Base-by-base conservation (phyloP, 2,888 invertebrate genomes). In the Geophilus truncorum region DNA sequence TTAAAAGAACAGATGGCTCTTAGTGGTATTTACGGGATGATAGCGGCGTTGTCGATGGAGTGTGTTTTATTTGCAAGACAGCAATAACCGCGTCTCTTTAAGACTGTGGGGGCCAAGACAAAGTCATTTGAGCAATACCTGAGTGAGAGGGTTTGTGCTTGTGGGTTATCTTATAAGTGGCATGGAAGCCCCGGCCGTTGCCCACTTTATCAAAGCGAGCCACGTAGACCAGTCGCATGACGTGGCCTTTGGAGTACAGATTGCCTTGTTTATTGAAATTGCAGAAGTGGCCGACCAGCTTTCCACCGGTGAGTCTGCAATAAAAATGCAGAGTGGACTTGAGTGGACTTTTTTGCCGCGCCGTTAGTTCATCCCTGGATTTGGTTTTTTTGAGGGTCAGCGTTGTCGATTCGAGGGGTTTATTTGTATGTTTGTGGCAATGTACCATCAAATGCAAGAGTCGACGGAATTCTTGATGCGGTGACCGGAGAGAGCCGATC, bases 131-230 rank as follows among this genome's bases (percentile, higher is more conserved):
- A 57, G 18, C 57, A 57, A 57, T 78, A 32, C 78, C 78, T 80
- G 62, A 32, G 25, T 25, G 70, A 30, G 80, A 70, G 34, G 40
- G 25, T 15, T 34, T 77, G 57, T 70, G 81, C 77, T 51, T 78
- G 32, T 81, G 80, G 2, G 84, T 80, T n/a, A 81, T 81, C 62
- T 82, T 82, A 75, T 82, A 84, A 1, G 83, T 82, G 0, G 84
- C 84, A 78, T 84, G 84, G 75, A 84, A 84, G 32, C 84, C 84
- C 79, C 84, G 81, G 21, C 84, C 84, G 79, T 84, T 84, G n/a
- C 84, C 84, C 21, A 84, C 83, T 76, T 82, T 83, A 28, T 82
- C 81, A 81, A 84, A 80, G n/a, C 82, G 81, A 4, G 83, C 84
- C 7, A 81, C 81, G 62, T 83, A 84, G 10, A 83, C 81, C 3